Base-by-base conservation (phyloP, 2,888 invertebrate genomes). In the Chouioia cunea region DNA sequence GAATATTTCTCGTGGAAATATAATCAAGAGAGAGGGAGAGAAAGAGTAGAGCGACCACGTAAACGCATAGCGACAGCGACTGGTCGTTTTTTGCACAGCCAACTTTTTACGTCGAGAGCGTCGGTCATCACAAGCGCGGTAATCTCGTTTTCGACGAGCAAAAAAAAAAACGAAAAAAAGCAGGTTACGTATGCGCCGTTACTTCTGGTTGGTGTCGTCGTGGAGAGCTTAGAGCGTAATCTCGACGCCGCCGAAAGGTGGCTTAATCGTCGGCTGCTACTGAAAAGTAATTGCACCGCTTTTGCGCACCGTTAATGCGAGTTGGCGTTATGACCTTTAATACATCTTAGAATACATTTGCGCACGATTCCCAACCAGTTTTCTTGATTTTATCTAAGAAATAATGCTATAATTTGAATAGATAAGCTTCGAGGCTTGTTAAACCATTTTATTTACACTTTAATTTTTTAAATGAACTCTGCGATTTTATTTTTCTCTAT, bases 61-160 rank as follows among this genome's bases (percentile, higher is more conserved):
- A 27, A 27, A 27, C 16, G 18, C 18, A 18, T 18, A 18, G 16
- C 16, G 50, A 50, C 50, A 50, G 50, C 50, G 50, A n/a, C 16
- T 16, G 16, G 16, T 50, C 50, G 50, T 18, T 18, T 50, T 50
- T 50, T n/a, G 16, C 50, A 16, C 50, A 18, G 18, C 18, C 16
- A 50, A 16, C 18, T 20, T 53, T 53, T 22, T 53, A 53, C 53
- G 27, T 27, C 27, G 27, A 27, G 27, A 27, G 27, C 27, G 27
- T 6, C 27, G 53, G 53, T 43, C 59, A 48, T 59, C 47, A 59
- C 47, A 47, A 22, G 16, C 15, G 14, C 16, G 47, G 59, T 62
- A 62, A 62, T 62, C 62, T 62, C 62, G 52, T 62, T 62, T 62
- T 62, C 52, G 62, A 22, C 43, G 36, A 4, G 52, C 22, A n/a